These are phyloP conservation scores for Adelphocoris suturalis DNA, from an alignment of 2,888 invertebrate genomes.

Conservation along the genomic window DNA sequence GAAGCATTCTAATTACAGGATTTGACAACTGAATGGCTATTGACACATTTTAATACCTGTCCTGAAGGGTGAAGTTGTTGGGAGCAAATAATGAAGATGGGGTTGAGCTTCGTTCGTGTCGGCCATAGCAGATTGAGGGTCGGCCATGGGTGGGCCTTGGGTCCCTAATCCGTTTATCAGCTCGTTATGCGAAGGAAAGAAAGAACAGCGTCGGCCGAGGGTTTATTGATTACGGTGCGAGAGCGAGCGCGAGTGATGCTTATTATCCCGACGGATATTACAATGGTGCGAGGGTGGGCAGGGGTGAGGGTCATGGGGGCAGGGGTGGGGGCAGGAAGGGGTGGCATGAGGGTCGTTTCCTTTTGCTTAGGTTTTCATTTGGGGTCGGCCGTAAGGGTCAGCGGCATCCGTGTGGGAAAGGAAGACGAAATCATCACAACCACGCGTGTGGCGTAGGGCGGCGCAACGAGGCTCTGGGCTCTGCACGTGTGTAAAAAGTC, in stretches of 20 bases:
- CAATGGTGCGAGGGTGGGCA: slow-evolving; percentile 43
- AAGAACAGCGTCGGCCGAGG: slow-evolving; percentile 15
- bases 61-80: background rate
- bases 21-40: too few species aligned
- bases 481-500: too few species aligned
- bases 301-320: slow-evolving; percentile 13
- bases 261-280: slow-evolving; percentile 70
- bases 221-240: slow-evolving; percentile 66
- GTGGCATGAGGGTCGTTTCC: slow-evolving; percentile 46
- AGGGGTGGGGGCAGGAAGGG: background rate
- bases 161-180: slow-evolving; percentile 69
- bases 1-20: too few species aligned
- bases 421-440: background rate
- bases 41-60: too few species aligned
- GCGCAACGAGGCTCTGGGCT: too few species aligned
- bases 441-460: too few species aligned
- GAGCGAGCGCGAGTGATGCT: slow-evolving; percentile 61
- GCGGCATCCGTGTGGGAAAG: background rate
- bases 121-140: slow-evolving; percentile 20
- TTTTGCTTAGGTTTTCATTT: slow-evolving; percentile 50
- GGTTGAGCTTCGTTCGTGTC: background rate
- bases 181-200: slow-evolving; percentile 68
- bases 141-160: background rate
- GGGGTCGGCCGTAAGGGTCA: background rate
- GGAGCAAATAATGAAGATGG: background rate